Conservation (phyloP, 2,113 vertebrate species). For the Bolborhynchus lineola region DNA sequence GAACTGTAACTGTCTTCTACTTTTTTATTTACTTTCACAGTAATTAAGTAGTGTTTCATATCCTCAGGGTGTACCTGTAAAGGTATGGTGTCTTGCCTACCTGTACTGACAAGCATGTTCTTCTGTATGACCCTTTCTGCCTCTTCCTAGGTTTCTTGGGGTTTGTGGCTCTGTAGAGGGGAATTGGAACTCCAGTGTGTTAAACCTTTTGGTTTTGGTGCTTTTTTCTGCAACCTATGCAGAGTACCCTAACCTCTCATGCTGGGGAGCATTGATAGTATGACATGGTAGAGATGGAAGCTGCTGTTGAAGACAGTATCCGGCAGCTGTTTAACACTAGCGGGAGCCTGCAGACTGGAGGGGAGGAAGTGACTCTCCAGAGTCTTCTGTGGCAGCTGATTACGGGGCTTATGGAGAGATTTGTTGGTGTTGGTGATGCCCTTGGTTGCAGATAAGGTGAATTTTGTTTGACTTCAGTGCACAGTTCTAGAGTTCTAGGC, state of each 20-base stretch:
- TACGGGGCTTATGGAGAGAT: accelerated
- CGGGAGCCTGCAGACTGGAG: background rate
- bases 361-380: background rate
- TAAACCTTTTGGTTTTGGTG: background rate
- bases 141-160: background rate
- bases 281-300: background rate
- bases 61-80: background rate
- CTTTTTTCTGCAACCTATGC: background rate
- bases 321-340: background rate
- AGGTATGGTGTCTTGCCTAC: background rate
- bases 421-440: background rate
- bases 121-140: background rate
- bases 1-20: conserved; percentile 15
- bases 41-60: conserved; percentile 56
- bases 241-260: background rate
- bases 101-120: background rate
- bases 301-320: background rate
- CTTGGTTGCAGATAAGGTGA: background rate
- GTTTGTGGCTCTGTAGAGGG: background rate
- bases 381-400: background rate
- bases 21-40: conserved; percentile 44
- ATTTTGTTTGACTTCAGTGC: background rate
- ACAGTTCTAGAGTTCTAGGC: background rate
- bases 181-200: background rate
- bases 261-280: accelerated